Conservation (phyloP, 2,113 vertebrate genomes). For the Fulica atra region DNA sequence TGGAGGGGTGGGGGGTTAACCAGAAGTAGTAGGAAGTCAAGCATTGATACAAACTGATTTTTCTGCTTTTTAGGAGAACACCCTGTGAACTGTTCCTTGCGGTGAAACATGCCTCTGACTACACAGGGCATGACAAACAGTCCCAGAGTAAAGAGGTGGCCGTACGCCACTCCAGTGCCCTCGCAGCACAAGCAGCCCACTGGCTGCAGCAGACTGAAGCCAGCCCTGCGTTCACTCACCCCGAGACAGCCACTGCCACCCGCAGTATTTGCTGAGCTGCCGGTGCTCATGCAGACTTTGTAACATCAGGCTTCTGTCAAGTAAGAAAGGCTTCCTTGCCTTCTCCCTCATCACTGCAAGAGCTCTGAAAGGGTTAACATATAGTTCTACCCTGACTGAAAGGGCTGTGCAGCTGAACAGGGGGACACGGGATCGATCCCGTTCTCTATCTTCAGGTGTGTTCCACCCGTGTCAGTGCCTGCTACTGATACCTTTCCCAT, state of each 20-base stretch:
- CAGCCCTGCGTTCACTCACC: neutral
- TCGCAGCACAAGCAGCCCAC: neutral
- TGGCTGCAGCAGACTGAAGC: neutral
- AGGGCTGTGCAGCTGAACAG: neutral
- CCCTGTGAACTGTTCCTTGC: neutral
- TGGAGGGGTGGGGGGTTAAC: neutral
- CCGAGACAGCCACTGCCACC: neutral
- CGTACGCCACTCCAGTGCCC: neutral
- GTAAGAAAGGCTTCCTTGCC: neutral
- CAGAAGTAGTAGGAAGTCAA: neutral
- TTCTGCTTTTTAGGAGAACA: neutral
- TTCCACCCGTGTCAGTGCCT: neutral
- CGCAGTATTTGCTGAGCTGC: neutral
- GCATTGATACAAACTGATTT: neutral
- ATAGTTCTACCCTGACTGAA: neutral
- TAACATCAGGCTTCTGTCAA: neutral
- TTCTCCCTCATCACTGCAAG: neutral
- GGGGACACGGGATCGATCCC: neutral
- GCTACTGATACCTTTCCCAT: neutral
- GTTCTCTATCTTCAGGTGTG: neutral
- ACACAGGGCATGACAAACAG: neutral
- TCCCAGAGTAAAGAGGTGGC: neutral
- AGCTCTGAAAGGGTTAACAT: neutral
- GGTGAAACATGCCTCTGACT: neutral
- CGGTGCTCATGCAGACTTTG: neutral